Conservation (phyloP, 2,888 invertebrate genomes). For the Myopa tessellatipennis region DNA sequence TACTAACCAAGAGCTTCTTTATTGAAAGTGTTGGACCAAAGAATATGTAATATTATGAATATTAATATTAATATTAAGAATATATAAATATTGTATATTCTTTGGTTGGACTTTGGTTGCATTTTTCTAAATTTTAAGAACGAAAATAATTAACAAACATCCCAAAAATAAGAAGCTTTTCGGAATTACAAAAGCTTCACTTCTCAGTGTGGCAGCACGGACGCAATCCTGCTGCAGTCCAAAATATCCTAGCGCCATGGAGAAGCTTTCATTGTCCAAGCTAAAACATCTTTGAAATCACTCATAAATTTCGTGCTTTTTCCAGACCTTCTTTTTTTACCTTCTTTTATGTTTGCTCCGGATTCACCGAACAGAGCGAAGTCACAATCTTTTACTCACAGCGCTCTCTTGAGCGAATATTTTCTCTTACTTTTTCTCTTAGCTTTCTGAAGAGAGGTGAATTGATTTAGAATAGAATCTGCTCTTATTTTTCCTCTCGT, state of each 20-base stretch:
- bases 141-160: too few species aligned
- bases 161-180: too few species aligned
- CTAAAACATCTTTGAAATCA: neutral
- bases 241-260: slow-evolving; percentile 34
- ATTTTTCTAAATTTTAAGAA: too few species aligned
- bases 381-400: neutral
- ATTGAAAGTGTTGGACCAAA: too few species aligned
- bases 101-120: too few species aligned
- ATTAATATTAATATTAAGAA: too few species aligned
- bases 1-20: too few species aligned
- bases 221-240: slow-evolving; percentile 49
- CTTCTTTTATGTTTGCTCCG: neutral
- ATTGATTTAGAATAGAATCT: too few species aligned
- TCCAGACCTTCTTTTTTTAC: slow-evolving; percentile 30
- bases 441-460: neutral
- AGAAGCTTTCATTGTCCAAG: slow-evolving; percentile 42
- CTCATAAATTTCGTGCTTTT: neutral
- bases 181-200: neutral
- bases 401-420: neutral
- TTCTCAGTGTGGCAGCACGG: slow-evolving; percentile 39
- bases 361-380: neutral
- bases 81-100: too few species aligned
- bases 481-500: slow-evolving; percentile 28
- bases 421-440: neutral
- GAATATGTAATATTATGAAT: too few species aligned